Evolutionary conservation across 2,113 vertebrate genomes (phyloP).

Genomic region (Bujurquina vittata): DNA sequence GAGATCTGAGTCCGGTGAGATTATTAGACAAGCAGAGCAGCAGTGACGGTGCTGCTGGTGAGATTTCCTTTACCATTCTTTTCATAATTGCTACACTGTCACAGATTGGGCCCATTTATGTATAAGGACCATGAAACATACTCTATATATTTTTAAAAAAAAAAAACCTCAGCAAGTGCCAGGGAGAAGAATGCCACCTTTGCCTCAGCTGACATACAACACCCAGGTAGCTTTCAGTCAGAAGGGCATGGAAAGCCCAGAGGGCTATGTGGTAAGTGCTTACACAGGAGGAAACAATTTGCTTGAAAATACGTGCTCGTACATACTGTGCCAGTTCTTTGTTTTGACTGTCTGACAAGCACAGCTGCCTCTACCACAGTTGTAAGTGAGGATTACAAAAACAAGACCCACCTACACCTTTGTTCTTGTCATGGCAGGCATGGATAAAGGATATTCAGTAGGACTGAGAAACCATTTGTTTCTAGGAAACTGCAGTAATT

Average conservation of each 20-base stretch:
- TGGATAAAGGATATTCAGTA: constrained; percentile 7
- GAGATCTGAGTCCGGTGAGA: constrained; percentile 27
- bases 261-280: constrained; percentile 22
- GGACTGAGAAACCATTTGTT: constrained; percentile 17
- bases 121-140: constrained; percentile 56
- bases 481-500: constrained; percentile 19
- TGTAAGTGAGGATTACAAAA: constrained; percentile 29
- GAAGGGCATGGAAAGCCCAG: neutral
- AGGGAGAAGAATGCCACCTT: constrained; percentile 27
- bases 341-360: constrained; percentile 23
- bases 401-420: constrained; percentile 21
- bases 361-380: constrained; percentile 1
- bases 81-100: constrained; percentile 62
- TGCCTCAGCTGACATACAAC: neutral
- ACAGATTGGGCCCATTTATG: constrained; percentile 50
- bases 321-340: neutral
- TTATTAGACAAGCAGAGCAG: constrained; percentile 49
- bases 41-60: constrained; percentile 34
- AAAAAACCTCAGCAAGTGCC: constrained; percentile 34
- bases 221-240: constrained; percentile 14
- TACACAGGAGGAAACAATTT: constrained; percentile 40
- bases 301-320: constrained; percentile 35
- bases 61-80: constrained; percentile 32
- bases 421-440: constrained; percentile 4
- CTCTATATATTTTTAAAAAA: constrained; percentile 43